phyloP scores from a whole-genome alignment of 2,888 invertebrate species.

The Branchinecta sandiegonensis region DNA sequence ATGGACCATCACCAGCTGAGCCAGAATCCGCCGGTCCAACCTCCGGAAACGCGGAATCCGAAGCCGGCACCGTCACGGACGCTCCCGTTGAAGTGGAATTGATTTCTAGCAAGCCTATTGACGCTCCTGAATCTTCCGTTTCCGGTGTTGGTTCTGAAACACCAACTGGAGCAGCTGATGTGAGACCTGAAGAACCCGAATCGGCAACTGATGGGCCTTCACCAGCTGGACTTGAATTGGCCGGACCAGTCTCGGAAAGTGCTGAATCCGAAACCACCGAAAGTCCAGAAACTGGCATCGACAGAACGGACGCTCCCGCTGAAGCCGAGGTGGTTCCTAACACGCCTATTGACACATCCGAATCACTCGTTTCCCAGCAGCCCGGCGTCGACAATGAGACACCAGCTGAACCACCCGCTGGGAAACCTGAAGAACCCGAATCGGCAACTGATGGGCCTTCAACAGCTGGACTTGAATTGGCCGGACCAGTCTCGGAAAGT shows the following conservation, averaged over 20 bases:
- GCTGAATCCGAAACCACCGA: conserved; percentile 3
- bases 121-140: conserved; percentile 19
- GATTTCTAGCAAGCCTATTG: too few species aligned
- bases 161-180: conserved; percentile 12
- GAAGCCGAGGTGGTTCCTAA: conserved; percentile 17
- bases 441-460: conserved; percentile 21
- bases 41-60: not conserved
- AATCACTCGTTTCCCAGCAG: not conserved
- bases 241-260: conserved; percentile 18
- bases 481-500: conserved; percentile 18
- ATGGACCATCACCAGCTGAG: conserved; percentile 25
- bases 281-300: conserved; percentile 17
- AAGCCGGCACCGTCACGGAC: conserved; percentile 20
- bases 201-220: conserved; percentile 21
- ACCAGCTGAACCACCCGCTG: conserved; percentile 15
- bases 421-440: conserved; percentile 20
- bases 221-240: conserved; percentile 17
- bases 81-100: conserved; percentile 16
- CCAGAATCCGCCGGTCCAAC: conserved; percentile 19
- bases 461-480: conserved; percentile 21
- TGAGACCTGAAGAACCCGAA: conserved; percentile 23
- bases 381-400: not conserved
- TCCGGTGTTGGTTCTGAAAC: conserved; percentile 22
- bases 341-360: conserved; percentile 23
- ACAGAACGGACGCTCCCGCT: conserved; percentile 17